Base-by-base conservation (phyloP, 2,888 invertebrate species). In the Drosophila sordidula region DNA sequence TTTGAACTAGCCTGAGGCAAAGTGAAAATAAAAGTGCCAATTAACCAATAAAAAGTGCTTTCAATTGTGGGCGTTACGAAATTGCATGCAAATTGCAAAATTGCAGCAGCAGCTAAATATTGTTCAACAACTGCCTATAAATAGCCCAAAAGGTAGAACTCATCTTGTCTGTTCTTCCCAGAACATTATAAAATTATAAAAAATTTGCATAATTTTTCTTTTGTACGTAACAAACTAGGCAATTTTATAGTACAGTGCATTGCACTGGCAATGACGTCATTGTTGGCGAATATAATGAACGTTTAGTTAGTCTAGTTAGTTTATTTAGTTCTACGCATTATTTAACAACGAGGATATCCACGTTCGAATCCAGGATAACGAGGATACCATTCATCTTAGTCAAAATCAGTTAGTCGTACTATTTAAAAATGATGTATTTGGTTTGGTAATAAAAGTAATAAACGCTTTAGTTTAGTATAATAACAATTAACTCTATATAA, bases 71-170 rank as follows among this genome's bases (percentile, higher is more conserved):
- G 12, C 67, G 58, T 83, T 80, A 80, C 80, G 64, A 84, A 83
- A 87, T 74, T 75, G 52, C 45, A 65, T 50, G 49, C 50, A 42
- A 70, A 73, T 67, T 70, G 63, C 38, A 54, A 66, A 70, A 82
- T 64, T 70, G 72, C 80, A 75, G 42, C 49, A 42, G 42, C 49
- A 42, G 14, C 56, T 46, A 16, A 46, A 55, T 56, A 56, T 51
- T 66, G 11, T 71, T 55, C 47, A 70, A 68, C 64, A 70, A 64
- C 65, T 64, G 64, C 64, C 83, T 84, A 89, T 83, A 80, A 89
- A 84, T 84, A 84, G 83, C 54, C 61, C 56, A 67, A 69, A 83
- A 80, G 89, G 84, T 82, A 67, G 56, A 68, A 66, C 67, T 64
- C 41, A 69, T 87, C 66, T 55, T 46, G 63, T 68, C 52, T 61